Percentiles rank a stretch among this genome's conserved stretches.
These are phyloP conservation scores for Scarus forsteni DNA, from an alignment of 2,797 vertebrate genomes.

Conservation along the genomic window DNA sequence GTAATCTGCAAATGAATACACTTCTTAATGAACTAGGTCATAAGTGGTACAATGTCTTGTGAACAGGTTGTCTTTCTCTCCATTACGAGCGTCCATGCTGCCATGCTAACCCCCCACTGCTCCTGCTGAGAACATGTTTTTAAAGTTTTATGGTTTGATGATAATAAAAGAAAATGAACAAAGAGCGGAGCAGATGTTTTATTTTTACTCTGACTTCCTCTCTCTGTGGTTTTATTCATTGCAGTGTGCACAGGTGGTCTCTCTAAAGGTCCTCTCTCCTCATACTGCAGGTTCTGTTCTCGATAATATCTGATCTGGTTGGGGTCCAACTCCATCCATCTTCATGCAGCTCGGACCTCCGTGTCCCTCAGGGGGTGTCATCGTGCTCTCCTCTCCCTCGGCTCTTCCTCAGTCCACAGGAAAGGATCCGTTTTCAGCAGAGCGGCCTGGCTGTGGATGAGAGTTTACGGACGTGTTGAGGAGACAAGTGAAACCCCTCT, in stretches of 20 bases:
- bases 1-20: no score
- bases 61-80: no score
- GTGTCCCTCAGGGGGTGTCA: constrained; percentile 45
- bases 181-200: constrained; percentile 27
- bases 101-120: no score
- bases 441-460: constrained; percentile 24
- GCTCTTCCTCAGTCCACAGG: constrained; percentile 56
- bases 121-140: no score
- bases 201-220: constrained; percentile 47
- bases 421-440: constrained; percentile 65
- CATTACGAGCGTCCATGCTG: no score
- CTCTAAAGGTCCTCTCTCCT: constrained; percentile 40
- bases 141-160: no score
- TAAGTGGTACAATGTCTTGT: no score
- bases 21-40: no score
- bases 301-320: constrained; percentile 77
- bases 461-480: not conserved
- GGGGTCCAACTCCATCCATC: constrained; percentile 43
- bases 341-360: constrained; percentile 28
- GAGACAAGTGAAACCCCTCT: constrained; percentile 22
- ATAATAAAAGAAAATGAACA: no score
- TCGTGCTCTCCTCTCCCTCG: constrained; percentile 19
- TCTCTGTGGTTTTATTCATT: constrained; percentile 36
- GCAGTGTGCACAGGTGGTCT: constrained; percentile 56
- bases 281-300: constrained; percentile 66